Percentiles rank a stretch among this genome's conserved stretches.
These are phyloP conservation scores for Drosophila lacicola DNA, from an alignment of 2,888 invertebrate species.

Conservation along the genomic window DNA sequence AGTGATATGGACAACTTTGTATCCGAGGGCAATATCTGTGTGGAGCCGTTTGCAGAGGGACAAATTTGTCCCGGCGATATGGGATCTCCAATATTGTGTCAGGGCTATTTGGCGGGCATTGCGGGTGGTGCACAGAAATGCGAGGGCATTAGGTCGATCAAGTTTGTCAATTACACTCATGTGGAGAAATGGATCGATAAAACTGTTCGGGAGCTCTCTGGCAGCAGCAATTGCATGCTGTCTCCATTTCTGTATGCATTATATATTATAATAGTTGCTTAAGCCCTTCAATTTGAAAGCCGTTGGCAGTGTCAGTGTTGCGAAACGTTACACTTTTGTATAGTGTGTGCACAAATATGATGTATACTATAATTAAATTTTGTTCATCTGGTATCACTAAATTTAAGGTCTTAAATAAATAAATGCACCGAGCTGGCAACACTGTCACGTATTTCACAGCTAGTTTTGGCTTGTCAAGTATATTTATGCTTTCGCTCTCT, in stretches of 20 bases:
- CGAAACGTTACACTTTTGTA: neutral
- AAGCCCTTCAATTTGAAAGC: neutral
- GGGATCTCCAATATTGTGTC: constrained; percentile 60
- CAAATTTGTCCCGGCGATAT: constrained; percentile 58
- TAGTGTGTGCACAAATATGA: neutral
- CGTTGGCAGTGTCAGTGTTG: constrained; percentile 1
- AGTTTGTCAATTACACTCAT: constrained; percentile 43
- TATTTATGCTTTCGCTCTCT: constrained; percentile 2
- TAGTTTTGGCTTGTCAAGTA: neutral
- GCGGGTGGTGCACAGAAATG: constrained; percentile 51
- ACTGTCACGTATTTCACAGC: neutral
- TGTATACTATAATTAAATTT: neutral
- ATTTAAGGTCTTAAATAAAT: constrained; percentile 1
- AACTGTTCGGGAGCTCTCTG: neutral
- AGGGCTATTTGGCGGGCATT: constrained; percentile 36
- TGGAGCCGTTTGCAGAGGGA: constrained; percentile 19
- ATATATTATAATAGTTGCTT: neutral
- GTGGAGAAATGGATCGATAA: constrained; percentile 32
- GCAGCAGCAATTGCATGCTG: neutral
- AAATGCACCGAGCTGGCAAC: constrained; percentile 29
- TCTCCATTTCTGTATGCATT: constrained; percentile 4
- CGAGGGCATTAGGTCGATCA: constrained; percentile 30
- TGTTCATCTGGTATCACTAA: neutral
- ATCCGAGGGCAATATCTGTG: constrained; percentile 32
- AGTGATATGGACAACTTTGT: neutral